Evolutionary conservation across 2,113 vertebrate genomes (phyloP).

Genomic region (Macquaria australasica): DNA sequence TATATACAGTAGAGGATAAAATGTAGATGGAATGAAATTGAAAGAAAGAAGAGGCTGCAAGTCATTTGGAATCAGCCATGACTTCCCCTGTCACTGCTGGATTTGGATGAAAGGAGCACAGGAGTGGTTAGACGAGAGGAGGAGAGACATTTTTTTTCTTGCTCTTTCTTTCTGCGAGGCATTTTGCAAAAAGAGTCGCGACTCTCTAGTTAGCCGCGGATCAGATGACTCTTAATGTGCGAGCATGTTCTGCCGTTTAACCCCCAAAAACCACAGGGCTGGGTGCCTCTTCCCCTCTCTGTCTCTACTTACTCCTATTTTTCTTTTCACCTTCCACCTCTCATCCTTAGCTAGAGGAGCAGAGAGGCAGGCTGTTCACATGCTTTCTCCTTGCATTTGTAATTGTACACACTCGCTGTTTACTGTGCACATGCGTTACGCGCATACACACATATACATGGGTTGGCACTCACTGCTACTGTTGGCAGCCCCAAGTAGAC

Average conservation of each 20-base stretch:
- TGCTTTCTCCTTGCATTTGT: conserved; percentile 33
- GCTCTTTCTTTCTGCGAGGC: conserved; percentile 45
- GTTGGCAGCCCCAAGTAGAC: conserved; percentile 45
- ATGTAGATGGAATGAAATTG: conserved; percentile 1
- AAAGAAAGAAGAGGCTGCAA: not conserved
- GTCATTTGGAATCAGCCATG: conserved; percentile 10
- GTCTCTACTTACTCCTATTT: conserved; percentile 33
- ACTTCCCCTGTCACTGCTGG: conserved; percentile 36
- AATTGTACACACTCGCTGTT: conserved; percentile 40
- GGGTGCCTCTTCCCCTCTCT: conserved; percentile 29
- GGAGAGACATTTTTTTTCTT: conserved; percentile 45
- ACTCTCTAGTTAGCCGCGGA: conserved; percentile 63
- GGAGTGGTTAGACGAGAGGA: conserved; percentile 39
- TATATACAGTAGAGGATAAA: conserved; percentile 25
- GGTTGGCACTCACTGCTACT: conserved; percentile 57
- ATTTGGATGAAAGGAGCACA: conserved; percentile 50
- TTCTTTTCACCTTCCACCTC: conserved; percentile 41
- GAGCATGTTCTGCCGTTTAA: conserved; percentile 82
- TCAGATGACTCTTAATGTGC: conserved; percentile 81
- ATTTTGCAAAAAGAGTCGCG: conserved; percentile 66
- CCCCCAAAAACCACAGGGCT: conserved; percentile 74
- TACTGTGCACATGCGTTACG: conserved; percentile 5
- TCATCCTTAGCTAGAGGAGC: conserved; percentile 32
- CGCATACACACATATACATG: not conserved
- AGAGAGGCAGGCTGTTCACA: conserved; percentile 19